Percentiles rank a stretch among this genome's conserved stretches.
Evolutionary conservation across 2,113 vertebrate species (phyloP).

Genomic region (Crotalus tigris): DNA sequence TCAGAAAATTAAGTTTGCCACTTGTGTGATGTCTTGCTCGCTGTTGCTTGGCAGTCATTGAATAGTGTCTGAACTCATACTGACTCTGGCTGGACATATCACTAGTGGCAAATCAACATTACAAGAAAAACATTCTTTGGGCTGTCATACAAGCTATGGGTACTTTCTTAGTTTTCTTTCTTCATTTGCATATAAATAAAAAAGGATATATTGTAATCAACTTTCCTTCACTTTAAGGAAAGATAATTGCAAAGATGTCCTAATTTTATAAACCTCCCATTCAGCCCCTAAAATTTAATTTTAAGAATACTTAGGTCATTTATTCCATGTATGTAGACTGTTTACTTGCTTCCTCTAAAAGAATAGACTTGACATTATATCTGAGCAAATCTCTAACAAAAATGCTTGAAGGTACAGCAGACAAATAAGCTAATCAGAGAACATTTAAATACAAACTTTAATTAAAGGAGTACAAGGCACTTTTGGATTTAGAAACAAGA

Average conservation of each 20-base stretch:
- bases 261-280: background rate
- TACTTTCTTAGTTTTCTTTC: background rate
- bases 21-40: too few relatives aligned
- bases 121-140: background rate
- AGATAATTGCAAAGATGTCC: background rate
- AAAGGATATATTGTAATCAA: background rate
- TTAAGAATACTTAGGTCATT: constrained; percentile 20
- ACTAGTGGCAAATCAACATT: background rate
- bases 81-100: too few relatives aligned
- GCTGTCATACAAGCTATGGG: background rate
- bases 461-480: constrained; percentile 8
- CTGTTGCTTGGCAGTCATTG: too few relatives aligned
- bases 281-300: background rate
- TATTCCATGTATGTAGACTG: constrained; percentile 28
- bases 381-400: constrained; percentile 37
- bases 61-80: too few relatives aligned
- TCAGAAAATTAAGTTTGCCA: too few relatives aligned
- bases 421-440: constrained; percentile 53
- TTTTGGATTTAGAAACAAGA: background rate
- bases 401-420: constrained; percentile 40
- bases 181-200: background rate
- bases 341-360: constrained; percentile 48
- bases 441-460: background rate
- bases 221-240: background rate
- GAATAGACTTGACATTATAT: constrained; percentile 35